These are phyloP conservation scores for Trachelus troglodyta DNA, from an alignment of 2,888 invertebrate species.

Conservation along the genomic window DNA sequence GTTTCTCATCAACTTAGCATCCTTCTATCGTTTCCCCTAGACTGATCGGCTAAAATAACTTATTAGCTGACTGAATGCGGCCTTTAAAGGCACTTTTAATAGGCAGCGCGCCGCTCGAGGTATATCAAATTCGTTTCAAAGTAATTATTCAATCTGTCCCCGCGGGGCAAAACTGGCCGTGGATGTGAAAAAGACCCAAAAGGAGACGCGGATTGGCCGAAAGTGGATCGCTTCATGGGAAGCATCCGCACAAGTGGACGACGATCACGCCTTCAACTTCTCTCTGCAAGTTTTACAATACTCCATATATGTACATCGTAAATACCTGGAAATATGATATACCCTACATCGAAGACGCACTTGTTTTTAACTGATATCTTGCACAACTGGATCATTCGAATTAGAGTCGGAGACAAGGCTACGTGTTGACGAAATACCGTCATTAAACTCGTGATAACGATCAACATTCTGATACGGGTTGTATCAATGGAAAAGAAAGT, in stretches of 20 bases:
- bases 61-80: slow-evolving; percentile 7
- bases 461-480: background rate
- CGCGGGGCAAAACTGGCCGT: background rate
- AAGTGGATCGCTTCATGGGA: slow-evolving; percentile 2
- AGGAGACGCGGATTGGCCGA: background rate
- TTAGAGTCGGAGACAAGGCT: background rate
- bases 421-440: background rate
- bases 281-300: background rate
- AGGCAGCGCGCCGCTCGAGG: slow-evolving; percentile 2
- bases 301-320: background rate
- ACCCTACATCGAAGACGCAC: background rate
- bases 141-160: slow-evolving; percentile 8
- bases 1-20: background rate
- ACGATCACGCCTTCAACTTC: background rate
- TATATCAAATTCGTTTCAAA: slow-evolving; percentile 8
- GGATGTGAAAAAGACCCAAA: slow-evolving; percentile 1
- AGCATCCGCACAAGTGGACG: background rate
- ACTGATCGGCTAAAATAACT: background rate
- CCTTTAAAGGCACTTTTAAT: slow-evolving; percentile 6
- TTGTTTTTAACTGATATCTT: background rate
- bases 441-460: background rate
- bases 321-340: background rate
- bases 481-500: background rate
- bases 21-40: background rate
- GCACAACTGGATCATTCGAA: background rate